A percentile compares a stretch with the other conserved stretches of the same genome.
Evolutionary conservation across 2,888 invertebrate species (phyloP).

Genomic region (Tanytarsus gracilentus): DNA sequence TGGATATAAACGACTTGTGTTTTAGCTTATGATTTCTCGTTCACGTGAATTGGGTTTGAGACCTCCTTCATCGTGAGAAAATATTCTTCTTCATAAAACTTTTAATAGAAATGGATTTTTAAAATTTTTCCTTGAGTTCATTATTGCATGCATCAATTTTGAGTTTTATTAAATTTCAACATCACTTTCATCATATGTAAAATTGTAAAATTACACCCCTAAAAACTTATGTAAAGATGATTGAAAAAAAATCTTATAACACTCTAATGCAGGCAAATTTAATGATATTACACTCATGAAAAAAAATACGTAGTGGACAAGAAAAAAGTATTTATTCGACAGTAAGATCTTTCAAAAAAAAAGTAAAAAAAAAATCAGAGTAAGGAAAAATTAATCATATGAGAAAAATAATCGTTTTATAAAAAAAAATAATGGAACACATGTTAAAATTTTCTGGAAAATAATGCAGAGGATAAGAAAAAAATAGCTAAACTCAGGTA

Average conservation of each 20-base stretch:
- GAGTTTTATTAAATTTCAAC: too few species aligned
- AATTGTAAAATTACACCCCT: background rate
- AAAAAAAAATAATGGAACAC: slow-evolving; percentile 1
- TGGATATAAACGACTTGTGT: slow-evolving; percentile 24
- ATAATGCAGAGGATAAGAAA: background rate
- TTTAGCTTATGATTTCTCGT: slow-evolving; percentile 12
- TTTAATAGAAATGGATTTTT: too few species aligned
- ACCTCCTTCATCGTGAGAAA: too few species aligned
- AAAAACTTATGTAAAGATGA: background rate
- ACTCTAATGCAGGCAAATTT: slow-evolving; percentile 19
- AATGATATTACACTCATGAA: slow-evolving; percentile 20
- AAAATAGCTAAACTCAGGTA: slow-evolving; percentile 26
- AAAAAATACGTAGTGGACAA: slow-evolving; percentile 24
- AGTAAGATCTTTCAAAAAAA: background rate
- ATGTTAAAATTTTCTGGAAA: background rate
- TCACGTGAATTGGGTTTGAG: too few species aligned
- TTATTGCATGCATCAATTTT: too few species aligned
- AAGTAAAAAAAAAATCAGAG: background rate
- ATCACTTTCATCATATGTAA: too few species aligned
- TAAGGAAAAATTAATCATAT: background rate
- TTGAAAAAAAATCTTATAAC: background rate
- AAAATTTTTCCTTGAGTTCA: too few species aligned
- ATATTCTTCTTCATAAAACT: too few species aligned
- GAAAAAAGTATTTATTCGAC: slow-evolving; percentile 25
- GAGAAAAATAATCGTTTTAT: slow-evolving; percentile 10